A percentile compares a stretch with the other conserved stretches of the same genome.
These are phyloP conservation scores for Spialia ferax DNA, from an alignment of 2,888 invertebrate species.

Conservation along the genomic window DNA sequence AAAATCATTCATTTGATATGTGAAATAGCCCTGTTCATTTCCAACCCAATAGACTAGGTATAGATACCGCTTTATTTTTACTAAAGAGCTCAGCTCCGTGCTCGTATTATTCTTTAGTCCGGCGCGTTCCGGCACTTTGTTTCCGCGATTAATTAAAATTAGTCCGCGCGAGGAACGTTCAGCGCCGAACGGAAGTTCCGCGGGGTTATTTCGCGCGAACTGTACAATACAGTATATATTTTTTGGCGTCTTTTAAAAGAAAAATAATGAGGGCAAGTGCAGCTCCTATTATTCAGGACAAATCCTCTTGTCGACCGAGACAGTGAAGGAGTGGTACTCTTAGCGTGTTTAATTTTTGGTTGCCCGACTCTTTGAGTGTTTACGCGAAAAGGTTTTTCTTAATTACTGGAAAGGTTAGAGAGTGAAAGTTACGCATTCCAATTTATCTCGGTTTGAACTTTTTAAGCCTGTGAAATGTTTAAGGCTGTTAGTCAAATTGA, in stretches of 20 bases:
- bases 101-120: conserved; percentile 57
- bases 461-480: background rate
- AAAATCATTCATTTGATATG: no score
- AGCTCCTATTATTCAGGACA: conserved; percentile 31
- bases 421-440: conserved; percentile 22
- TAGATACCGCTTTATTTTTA: no score
- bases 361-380: conserved; percentile 15
- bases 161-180: conserved; percentile 61
- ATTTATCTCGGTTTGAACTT: conserved; percentile 28
- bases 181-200: conserved; percentile 36
- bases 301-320: conserved; percentile 31
- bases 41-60: no score
- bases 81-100: no score
- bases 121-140: conserved; percentile 67
- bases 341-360: conserved; percentile 27
- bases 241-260: conserved; percentile 29
- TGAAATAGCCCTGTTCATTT: no score
- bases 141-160: conserved; percentile 81
- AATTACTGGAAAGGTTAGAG: conserved; percentile 25
- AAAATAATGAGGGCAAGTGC: conserved; percentile 35
- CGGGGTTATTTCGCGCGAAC: conserved; percentile 21
- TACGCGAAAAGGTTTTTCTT: conserved; percentile 21
- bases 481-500: background rate
- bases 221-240: background rate
- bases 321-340: conserved; percentile 29